Percentiles rank a stretch among this genome's conserved stretches.
Evolutionary conservation across 1,140 invertebrate species (phyloP).

Genomic region (Drosophila azteca): DNA sequence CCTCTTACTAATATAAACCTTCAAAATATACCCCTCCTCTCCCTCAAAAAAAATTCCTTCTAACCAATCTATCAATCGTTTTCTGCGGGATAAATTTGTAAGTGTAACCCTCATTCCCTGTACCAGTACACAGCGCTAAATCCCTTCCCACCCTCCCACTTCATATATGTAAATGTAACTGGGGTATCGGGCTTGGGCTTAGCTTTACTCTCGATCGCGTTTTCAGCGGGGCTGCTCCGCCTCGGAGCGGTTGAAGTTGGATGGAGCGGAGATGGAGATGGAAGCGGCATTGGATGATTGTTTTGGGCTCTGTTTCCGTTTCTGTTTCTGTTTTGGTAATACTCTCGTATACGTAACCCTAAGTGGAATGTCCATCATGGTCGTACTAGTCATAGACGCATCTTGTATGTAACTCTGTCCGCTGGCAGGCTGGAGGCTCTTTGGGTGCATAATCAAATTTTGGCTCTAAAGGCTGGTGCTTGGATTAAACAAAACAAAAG

Average conservation of each 20-base stretch:
- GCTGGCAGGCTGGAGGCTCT: conserved; percentile 12
- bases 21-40: too few species aligned
- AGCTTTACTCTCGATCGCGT: conserved; percentile 67
- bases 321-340: conserved; percentile 37
- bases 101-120: not conserved
- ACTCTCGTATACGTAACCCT: conserved; percentile 24
- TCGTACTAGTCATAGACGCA: conserved; percentile 56
- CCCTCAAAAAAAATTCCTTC: conserved; percentile 9
- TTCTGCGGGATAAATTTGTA: not conserved
- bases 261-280: conserved; percentile 17
- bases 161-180: conserved; percentile 67
- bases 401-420: conserved; percentile 70
- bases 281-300: conserved; percentile 52
- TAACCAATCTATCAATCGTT: conserved; percentile 2
- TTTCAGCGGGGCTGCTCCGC: conserved; percentile 62
- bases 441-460: conserved; percentile 54
- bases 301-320: conserved; percentile 55
- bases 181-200: conserved; percentile 67
- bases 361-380: conserved; percentile 51
- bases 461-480: conserved; percentile 66
- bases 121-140: not conserved
- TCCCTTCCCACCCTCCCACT: conserved; percentile 1
- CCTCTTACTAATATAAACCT: conserved; percentile 15
- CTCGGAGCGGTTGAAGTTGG: conserved; percentile 33
- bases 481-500: conserved; percentile 61